Percentiles rank a stretch among this genome's conserved stretches.
These are phyloP conservation scores for Andricus quercusramuli DNA, from an alignment of 2,888 invertebrate genomes.

Conservation along the genomic window DNA sequence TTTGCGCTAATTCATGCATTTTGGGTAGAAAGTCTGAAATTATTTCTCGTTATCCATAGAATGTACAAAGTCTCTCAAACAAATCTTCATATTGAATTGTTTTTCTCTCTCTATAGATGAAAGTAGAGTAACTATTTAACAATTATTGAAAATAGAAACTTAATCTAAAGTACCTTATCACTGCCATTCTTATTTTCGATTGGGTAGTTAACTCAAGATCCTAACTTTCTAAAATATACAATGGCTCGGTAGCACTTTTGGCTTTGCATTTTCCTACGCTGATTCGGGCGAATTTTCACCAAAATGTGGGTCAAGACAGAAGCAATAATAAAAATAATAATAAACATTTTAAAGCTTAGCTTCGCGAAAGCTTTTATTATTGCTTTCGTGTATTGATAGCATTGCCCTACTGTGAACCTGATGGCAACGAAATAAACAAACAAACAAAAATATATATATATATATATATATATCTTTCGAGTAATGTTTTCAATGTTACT, in stretches of 20 bases:
- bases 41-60: slow-evolving; percentile 54
- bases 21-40: slow-evolving; percentile 59
- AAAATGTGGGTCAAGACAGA: slow-evolving; percentile 62
- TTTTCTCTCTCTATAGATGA: slow-evolving; percentile 57
- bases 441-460: too few relatives aligned
- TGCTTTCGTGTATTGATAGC: slow-evolving; percentile 43
- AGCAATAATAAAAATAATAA: slow-evolving; percentile 52
- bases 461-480: slow-evolving; percentile 15
- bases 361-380: slow-evolving; percentile 25
- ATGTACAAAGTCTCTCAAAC: slow-evolving; percentile 54
- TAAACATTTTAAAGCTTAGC: slow-evolving; percentile 1
- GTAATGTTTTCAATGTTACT: slow-evolving; percentile 30
- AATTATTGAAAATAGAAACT: slow-evolving; percentile 12
- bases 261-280: slow-evolving; percentile 72
- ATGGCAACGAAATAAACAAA: slow-evolving; percentile 43
- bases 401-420: slow-evolving; percentile 53
- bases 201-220: slow-evolving; percentile 67
- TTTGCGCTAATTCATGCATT: slow-evolving; percentile 35
- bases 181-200: slow-evolving; percentile 51
- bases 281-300: slow-evolving; percentile 62
- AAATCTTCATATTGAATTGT: slow-evolving; percentile 54
- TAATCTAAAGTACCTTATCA: neutral
- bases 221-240: slow-evolving; percentile 63
- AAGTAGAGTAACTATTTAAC: slow-evolving; percentile 50
- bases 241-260: slow-evolving; percentile 67